These are phyloP conservation scores for Myotis myotis DNA, from an alignment of 2,797 vertebrate species.

Conservation along the genomic window DNA sequence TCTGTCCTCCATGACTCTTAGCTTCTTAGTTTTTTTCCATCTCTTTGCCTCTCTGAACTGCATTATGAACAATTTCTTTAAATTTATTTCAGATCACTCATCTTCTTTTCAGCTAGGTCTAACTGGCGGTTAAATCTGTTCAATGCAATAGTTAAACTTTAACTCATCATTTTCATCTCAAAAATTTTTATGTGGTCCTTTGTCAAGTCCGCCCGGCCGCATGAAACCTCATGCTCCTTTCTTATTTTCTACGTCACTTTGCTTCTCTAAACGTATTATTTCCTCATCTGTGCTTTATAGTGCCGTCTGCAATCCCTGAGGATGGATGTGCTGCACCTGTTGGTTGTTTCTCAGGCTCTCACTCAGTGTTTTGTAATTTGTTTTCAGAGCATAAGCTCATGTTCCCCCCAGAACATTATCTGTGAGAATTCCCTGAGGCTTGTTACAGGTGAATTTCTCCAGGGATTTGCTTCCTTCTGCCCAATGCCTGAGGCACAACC, in stretches of 20 bases:
- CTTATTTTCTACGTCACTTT: background rate
- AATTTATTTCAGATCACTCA: slow-evolving; percentile 35
- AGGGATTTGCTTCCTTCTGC: background rate
- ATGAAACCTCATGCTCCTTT: background rate
- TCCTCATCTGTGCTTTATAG: background rate
- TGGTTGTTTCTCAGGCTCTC: background rate
- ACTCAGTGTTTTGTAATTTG: background rate
- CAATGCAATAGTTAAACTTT: slow-evolving; percentile 11
- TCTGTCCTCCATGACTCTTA: background rate
- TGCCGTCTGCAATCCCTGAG: background rate
- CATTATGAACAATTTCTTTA: slow-evolving; percentile 14
- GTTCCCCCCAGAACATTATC: background rate
- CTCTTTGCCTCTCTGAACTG: background rate
- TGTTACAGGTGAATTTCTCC: background rate
- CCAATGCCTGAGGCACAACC: background rate
- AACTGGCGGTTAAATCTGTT: slow-evolving; percentile 37
- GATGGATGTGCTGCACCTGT: background rate
- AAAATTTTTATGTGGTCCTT: slow-evolving; percentile 19
- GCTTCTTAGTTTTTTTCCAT: background rate
- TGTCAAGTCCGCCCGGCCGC: background rate
- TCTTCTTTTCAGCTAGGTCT: slow-evolving; percentile 13
- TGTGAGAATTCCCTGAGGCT: background rate
- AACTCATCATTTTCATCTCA: slow-evolving; percentile 32
- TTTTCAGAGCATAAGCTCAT: background rate
- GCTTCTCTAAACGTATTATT: background rate